phyloP scores from a whole-genome alignment of 2,888 invertebrate genomes.

The Fabriciana adippe region DNA sequence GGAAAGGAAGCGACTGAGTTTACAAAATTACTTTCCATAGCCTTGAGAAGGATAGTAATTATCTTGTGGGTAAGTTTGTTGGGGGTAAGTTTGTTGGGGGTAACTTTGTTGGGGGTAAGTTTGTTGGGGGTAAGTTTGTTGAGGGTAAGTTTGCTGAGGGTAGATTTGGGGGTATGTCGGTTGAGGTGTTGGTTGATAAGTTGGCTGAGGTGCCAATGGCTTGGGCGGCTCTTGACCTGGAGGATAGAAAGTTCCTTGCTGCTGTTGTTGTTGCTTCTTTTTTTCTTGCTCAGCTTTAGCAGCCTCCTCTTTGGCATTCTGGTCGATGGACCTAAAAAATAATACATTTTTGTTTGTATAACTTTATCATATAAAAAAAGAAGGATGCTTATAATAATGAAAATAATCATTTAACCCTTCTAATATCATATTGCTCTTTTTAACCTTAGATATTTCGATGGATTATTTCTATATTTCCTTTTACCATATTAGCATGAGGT shows the following conservation, averaged over 20 bases:
- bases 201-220: conserved; percentile 39
- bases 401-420: too few species aligned
- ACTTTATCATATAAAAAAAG: too few species aligned
- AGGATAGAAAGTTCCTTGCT: conserved; percentile 35
- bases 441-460: too few species aligned
- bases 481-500: too few species aligned
- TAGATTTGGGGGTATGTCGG: conserved; percentile 44
- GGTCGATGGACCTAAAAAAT: conserved; percentile 57
- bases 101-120: conserved; percentile 34
- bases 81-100: conserved; percentile 36
- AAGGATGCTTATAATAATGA: too few species aligned
- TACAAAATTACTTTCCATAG: conserved; percentile 22
- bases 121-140: conserved; percentile 34
- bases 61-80: conserved; percentile 40
- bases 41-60: conserved; percentile 29
- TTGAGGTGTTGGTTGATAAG: conserved; percentile 42
- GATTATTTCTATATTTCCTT: too few species aligned
- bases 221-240: conserved; percentile 41
- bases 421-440: too few species aligned
- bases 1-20: neutral
- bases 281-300: conserved; percentile 57
- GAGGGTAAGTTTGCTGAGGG: conserved; percentile 39
- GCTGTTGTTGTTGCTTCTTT: conserved; percentile 49
- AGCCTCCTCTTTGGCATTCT: conserved; percentile 62
- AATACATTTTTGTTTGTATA: neutral